Percentiles rank a stretch among this genome's conserved stretches.
phyloP scores from a whole-genome alignment of 2,113 vertebrate species.

The Prolemur simus region DNA sequence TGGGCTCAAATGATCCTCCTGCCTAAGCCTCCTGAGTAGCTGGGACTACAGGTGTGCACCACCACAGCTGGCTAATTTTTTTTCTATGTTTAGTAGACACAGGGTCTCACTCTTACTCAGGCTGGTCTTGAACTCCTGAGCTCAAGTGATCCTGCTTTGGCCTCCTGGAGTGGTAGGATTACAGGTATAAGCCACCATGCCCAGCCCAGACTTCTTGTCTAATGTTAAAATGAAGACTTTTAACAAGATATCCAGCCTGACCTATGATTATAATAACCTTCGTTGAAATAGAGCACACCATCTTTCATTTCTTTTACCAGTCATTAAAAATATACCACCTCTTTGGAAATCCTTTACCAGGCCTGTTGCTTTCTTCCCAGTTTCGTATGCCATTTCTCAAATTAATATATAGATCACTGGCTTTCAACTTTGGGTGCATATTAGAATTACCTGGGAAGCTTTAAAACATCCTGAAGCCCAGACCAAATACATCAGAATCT shows the following conservation, averaged over 20 bases:
- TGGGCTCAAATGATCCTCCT: too few relatives aligned
- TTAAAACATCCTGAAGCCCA: background rate
- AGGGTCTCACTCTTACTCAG: too few relatives aligned
- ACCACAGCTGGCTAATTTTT: too few relatives aligned
- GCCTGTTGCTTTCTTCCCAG: background rate
- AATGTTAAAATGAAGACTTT: background rate
- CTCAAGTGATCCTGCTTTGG: too few relatives aligned
- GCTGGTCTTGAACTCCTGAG: too few relatives aligned
- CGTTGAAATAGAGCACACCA: background rate
- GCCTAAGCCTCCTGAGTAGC: too few relatives aligned
- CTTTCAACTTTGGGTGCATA: background rate
- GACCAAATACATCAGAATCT: background rate
- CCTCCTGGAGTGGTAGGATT: too few relatives aligned
- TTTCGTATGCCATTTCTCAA: background rate
- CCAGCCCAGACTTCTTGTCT: background rate
- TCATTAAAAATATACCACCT: background rate
- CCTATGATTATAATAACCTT: background rate
- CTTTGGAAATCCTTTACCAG: background rate
- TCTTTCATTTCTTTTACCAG: background rate
- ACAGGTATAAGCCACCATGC: too few relatives aligned
- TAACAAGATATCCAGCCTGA: background rate
- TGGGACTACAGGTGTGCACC: too few relatives aligned
- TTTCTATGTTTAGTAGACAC: too few relatives aligned
- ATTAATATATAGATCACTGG: background rate
- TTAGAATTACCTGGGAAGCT: background rate